phyloP scores from a whole-genome alignment of 53 echinoderm and acorn worm species.

The Echinometra lucunter region DNA sequence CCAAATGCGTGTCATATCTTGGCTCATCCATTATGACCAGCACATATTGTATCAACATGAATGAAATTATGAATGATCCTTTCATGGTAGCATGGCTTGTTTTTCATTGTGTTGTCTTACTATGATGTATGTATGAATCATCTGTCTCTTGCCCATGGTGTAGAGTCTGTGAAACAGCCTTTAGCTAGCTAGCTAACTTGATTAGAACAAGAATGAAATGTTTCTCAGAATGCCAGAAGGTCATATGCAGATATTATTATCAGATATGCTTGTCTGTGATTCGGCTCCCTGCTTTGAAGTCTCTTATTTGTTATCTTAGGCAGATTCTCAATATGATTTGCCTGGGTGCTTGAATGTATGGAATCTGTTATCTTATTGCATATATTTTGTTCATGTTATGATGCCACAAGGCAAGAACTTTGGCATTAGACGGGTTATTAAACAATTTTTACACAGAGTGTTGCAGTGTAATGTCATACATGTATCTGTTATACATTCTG shows the following conservation, averaged over 20 bases:
- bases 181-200: slow-evolving; percentile 12
- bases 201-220: slow-evolving; percentile 30
- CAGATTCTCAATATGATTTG: background rate
- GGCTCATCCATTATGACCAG: no score
- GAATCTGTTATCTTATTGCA: slow-evolving; percentile 2
- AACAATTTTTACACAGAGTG: background rate
- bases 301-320: slow-evolving; percentile 24
- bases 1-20: no score
- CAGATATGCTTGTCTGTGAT: slow-evolving; percentile 13
- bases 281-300: slow-evolving; percentile 27
- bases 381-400: background rate
- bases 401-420: background rate
- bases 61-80: no score
- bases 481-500: no score
- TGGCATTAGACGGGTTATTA: background rate
- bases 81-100: slow-evolving; percentile 39
- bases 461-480: background rate
- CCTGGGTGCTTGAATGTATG: background rate
- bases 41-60: no score
- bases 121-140: slow-evolving; percentile 39
- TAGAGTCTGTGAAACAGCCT: slow-evolving; percentile 16
- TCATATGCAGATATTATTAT: slow-evolving; percentile 14
- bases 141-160: slow-evolving; percentile 19
- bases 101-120: background rate
- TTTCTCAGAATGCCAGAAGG: slow-evolving; percentile 1